Evolutionary conservation across 2,797 vertebrate genomes (phyloP).

Genomic region (Fratercula arctica): DNA sequence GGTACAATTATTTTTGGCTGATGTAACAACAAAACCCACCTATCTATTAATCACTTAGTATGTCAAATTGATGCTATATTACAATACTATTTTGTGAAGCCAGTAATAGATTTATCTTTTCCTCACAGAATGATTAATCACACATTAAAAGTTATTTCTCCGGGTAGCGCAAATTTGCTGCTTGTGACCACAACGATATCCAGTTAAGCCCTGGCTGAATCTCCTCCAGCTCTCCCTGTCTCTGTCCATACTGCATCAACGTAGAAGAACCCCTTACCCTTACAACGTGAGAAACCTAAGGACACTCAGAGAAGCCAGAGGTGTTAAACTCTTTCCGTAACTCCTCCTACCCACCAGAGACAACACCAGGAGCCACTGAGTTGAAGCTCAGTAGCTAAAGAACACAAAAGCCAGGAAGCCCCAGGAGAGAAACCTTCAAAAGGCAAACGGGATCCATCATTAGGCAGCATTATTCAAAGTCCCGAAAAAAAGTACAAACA

Average conservation of each 20-base stretch:
- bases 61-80: neutral
- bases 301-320: neutral
- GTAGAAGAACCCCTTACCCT: neutral
- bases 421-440: neutral
- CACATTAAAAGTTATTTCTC: neutral
- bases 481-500: neutral
- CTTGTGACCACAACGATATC: neutral
- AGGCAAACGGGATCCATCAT: fast-evolving
- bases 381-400: neutral
- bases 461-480: neutral
- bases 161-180: neutral
- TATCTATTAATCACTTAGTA: neutral
- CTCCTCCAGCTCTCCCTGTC: neutral
- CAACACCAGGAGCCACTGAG: neutral
- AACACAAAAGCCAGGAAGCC: neutral
- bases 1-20: neutral
- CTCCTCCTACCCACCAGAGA: neutral
- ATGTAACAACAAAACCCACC: neutral
- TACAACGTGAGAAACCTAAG: neutral
- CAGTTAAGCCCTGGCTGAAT: neutral
- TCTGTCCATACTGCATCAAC: neutral
- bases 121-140: neutral
- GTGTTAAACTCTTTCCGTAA: neutral
- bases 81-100: neutral
- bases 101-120: neutral